Evolutionary conservation across 2,797 vertebrate species (phyloP).

Genomic region (Pteropus rufus): DNA sequence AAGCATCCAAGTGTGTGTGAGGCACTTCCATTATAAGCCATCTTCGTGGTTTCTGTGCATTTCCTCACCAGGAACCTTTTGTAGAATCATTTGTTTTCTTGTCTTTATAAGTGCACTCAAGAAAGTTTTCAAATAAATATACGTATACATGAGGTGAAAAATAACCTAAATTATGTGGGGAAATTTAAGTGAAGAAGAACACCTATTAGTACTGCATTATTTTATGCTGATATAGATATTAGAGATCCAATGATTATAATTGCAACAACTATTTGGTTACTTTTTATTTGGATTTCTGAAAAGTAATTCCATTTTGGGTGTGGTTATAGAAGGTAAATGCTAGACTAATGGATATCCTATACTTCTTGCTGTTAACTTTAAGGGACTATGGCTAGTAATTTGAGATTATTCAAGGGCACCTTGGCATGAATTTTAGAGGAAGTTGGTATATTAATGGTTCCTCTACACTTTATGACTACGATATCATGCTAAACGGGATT

Average conservation of each 20-base stretch:
- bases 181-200: neutral
- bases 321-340: neutral
- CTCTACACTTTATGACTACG: conserved; percentile 38
- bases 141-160: neutral
- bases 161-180: neutral
- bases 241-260: neutral
- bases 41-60: neutral
- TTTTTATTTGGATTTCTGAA: conserved; percentile 46
- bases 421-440: conserved; percentile 44
- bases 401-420: conserved; percentile 17
- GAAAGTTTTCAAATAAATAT: neutral
- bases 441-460: conserved; percentile 21
- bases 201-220: neutral
- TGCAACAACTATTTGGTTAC: neutral
- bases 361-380: conserved; percentile 21
- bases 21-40: neutral
- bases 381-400: neutral
- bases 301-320: neutral
- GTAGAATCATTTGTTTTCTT: neutral
- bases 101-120: neutral
- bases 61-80: neutral
- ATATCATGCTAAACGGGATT: conserved; percentile 28
- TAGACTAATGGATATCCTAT: conserved; percentile 20
- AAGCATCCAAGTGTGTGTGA: neutral
- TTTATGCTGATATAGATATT: neutral